Evolutionary conservation across 1,140 invertebrate species (phyloP).

Genomic region (Patella vulgata): DNA sequence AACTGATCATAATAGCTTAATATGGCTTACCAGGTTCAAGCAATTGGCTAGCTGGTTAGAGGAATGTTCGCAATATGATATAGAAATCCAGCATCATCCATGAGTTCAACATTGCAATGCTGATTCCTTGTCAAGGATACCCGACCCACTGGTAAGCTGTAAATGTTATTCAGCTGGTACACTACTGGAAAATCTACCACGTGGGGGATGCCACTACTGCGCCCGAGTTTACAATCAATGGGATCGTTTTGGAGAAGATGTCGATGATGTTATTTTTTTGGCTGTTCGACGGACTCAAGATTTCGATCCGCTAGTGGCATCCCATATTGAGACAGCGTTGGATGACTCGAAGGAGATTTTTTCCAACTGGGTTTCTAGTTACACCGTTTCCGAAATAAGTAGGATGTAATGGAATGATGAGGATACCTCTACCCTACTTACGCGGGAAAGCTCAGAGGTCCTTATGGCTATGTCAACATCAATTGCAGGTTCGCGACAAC

Average conservation of each 20-base stretch:
- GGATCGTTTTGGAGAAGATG: slow-evolving; percentile 11
- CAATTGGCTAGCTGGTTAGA: slow-evolving; percentile 43
- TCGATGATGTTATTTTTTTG: slow-evolving; percentile 18
- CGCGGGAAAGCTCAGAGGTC: neutral
- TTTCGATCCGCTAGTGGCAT: no score
- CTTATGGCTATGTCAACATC: no score
- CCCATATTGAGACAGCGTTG: no score
- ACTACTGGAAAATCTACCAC: slow-evolving; percentile 7
- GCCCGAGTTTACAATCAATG: slow-evolving; percentile 7
- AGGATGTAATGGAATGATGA: no score
- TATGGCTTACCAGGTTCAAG: slow-evolving; percentile 39
- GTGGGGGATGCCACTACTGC: slow-evolving; percentile 18
- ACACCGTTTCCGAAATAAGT: no score
- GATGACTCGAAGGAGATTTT: no score
- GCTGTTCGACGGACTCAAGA: no score
- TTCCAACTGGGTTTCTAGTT: no score
- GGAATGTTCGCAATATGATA: slow-evolving; percentile 26
- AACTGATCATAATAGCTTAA: slow-evolving; percentile 38
- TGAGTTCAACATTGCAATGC: slow-evolving; percentile 28
- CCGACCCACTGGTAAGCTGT: neutral
- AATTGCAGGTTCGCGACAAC: no score
- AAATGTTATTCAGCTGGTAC: slow-evolving; percentile 7
- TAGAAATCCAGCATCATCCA: slow-evolving; percentile 18
- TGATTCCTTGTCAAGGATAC: slow-evolving; percentile 29
- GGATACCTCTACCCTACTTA: neutral